A percentile compares a stretch with the other conserved stretches of the same genome.
Conservation (phyloP, 2,797 vertebrate genomes). For the Heteromormyrus szaboi region DNA sequence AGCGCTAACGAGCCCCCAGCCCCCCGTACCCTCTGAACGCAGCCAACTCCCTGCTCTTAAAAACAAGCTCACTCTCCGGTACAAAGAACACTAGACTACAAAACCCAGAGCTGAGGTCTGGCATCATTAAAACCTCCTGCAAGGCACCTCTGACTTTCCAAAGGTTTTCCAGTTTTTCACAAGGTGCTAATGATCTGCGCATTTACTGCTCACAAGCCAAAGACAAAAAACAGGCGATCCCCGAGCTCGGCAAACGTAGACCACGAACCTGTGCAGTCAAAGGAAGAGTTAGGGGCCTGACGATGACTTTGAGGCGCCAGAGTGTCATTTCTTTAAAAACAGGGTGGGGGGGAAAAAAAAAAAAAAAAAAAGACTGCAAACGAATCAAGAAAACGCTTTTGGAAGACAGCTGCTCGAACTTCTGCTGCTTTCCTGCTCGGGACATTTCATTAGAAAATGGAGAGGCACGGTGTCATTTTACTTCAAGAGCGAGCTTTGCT, state of each 20-base stretch:
- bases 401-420: slow-evolving; percentile 53
- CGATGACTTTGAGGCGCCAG: slow-evolving; percentile 39
- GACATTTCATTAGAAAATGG: slow-evolving; percentile 59
- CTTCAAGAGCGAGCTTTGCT: slow-evolving; percentile 46
- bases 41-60: background rate
- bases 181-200: background rate
- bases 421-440: slow-evolving; percentile 51
- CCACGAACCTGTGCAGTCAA: slow-evolving; percentile 44
- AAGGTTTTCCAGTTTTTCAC: slow-evolving; percentile 43
- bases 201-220: background rate
- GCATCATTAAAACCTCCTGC: background rate
- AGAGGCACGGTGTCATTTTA: slow-evolving; percentile 62
- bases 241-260: background rate
- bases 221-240: background rate
- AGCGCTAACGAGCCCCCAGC: background rate
- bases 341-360: background rate
- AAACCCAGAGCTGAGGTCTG: background rate
- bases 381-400: slow-evolving; percentile 45
- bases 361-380: slow-evolving; percentile 29
- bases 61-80: background rate
- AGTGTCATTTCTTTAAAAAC: slow-evolving; percentile 17
- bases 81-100: background rate
- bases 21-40: background rate
- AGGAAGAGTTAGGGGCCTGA: slow-evolving; percentile 53
- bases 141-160: slow-evolving; percentile 41